Evolutionary conservation across 1,140 invertebrate genomes (phyloP).

Genomic region (Eumeta japonica): DNA sequence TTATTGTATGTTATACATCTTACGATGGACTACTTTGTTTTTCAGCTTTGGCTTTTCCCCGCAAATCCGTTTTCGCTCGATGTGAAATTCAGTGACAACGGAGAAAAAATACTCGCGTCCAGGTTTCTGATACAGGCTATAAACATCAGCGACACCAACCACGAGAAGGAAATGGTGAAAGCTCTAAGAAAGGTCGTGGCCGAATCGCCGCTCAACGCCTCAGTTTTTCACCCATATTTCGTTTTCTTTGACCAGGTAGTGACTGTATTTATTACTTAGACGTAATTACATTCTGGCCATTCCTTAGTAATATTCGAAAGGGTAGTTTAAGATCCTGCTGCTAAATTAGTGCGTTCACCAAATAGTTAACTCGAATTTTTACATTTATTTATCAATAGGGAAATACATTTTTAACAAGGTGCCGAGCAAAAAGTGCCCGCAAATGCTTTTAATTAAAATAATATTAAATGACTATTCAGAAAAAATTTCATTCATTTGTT

Average conservation of each 20-base stretch:
- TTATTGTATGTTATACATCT: not conserved
- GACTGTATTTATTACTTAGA: not conserved
- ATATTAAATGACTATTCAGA: not conserved
- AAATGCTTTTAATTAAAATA: not conserved
- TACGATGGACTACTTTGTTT: constrained; percentile 18
- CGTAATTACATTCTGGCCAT: too few species aligned
- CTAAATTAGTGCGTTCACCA: too few species aligned
- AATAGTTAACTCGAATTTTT: too few species aligned
- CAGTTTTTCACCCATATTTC: constrained; percentile 92
- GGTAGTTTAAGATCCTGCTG: too few species aligned
- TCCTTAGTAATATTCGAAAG: too few species aligned
- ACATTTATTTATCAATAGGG: too few species aligned
- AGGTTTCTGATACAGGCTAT: constrained; percentile 86
- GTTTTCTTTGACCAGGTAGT: constrained; percentile 88
- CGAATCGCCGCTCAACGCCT: constrained; percentile 76
- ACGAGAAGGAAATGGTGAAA: constrained; percentile 88
- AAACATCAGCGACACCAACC: constrained; percentile 85
- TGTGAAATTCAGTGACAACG: constrained; percentile 77
- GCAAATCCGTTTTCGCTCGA: constrained; percentile 77
- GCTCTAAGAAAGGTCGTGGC: constrained; percentile 75
- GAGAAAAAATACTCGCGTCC: constrained; percentile 75
- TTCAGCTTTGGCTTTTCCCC: constrained; percentile 71
- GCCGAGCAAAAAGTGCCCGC: too few species aligned
- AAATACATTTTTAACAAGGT: too few species aligned
- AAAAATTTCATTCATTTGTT: too few species aligned